A percentile compares a stretch with the other conserved stretches of the same genome.
These are phyloP conservation scores for Cryptotis parvus DNA, from an alignment of 2,113 vertebrate genomes.

Conservation along the genomic window DNA sequence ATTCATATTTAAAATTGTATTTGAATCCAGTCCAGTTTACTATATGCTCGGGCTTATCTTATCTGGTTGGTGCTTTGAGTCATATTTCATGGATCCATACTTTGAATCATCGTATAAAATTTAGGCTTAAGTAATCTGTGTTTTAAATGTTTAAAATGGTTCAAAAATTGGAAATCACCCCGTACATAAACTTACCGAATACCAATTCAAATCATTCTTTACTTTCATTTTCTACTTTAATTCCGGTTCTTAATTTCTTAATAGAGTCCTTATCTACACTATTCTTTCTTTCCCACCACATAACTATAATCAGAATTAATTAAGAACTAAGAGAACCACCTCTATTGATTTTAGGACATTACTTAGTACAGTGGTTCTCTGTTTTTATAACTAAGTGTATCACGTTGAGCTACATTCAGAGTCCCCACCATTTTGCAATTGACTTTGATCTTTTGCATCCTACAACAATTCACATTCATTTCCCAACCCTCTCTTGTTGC, in stretches of 20 bases:
- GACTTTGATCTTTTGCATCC: not conserved
- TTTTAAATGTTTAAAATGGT: not conserved
- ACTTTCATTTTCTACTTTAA: not conserved
- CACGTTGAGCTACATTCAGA: not conserved
- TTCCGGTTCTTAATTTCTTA: not conserved
- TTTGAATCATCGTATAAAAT: not conserved
- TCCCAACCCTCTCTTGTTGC: no score
- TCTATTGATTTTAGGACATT: not conserved
- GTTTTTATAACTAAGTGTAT: not conserved
- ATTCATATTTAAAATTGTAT: no score
- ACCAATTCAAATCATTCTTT: not conserved
- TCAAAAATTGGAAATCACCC: not conserved
- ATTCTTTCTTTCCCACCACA: not conserved
- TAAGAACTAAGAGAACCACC: not conserved
- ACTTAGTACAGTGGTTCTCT: not conserved
- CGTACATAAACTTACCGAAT: not conserved
- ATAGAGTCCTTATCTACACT: not conserved
- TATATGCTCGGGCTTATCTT: fast-evolving
- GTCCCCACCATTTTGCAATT: not conserved
- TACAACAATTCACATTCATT: not conserved
- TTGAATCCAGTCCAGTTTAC: not conserved
- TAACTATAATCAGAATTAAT: not conserved
- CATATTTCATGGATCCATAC: not conserved
- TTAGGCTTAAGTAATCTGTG: no score
- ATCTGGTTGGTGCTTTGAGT: not conserved